phyloP scores from a whole-genome alignment of 2,797 vertebrate species.

The Geotrypetes seraphini region DNA sequence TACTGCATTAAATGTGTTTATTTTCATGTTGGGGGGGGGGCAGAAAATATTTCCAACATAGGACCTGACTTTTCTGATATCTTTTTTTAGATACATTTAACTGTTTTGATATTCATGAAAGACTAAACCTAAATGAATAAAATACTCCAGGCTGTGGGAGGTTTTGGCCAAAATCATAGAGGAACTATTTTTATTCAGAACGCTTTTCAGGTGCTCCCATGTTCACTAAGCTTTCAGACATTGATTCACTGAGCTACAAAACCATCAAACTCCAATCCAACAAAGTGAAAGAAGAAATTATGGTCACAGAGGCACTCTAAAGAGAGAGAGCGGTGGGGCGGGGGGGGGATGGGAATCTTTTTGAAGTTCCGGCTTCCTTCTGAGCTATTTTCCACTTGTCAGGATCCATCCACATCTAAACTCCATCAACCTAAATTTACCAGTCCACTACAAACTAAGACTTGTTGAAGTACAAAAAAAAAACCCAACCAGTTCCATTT shows the following conservation, averaged over 20 bases:
- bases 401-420: constrained; percentile 67
- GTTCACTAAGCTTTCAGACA: constrained; percentile 40
- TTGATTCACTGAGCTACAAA: constrained; percentile 53
- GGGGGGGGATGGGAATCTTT: constrained; percentile 27
- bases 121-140: constrained; percentile 12
- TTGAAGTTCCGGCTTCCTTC: constrained; percentile 62
- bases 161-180: constrained; percentile 28
- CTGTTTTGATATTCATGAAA: background rate
- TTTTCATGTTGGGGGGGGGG: too few relatives aligned
- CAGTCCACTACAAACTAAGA: constrained; percentile 9
- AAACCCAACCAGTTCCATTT: background rate
- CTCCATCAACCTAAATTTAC: constrained; percentile 26
- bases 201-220: constrained; percentile 48
- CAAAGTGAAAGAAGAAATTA: constrained; percentile 33
- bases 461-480: background rate
- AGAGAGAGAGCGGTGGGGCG: background rate
- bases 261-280: constrained; percentile 34
- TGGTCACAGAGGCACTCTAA: constrained; percentile 20
- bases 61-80: background rate
- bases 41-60: too few relatives aligned
- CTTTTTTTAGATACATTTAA: background rate
- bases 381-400: constrained; percentile 81
- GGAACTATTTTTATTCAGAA: constrained; percentile 26
- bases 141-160: constrained; percentile 24
- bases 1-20: too few relatives aligned